A percentile compares a stretch with the other conserved stretches of the same genome.
Evolutionary conservation across 2,113 vertebrate species (phyloP).

Genomic region (Hemichromis elongatus): DNA sequence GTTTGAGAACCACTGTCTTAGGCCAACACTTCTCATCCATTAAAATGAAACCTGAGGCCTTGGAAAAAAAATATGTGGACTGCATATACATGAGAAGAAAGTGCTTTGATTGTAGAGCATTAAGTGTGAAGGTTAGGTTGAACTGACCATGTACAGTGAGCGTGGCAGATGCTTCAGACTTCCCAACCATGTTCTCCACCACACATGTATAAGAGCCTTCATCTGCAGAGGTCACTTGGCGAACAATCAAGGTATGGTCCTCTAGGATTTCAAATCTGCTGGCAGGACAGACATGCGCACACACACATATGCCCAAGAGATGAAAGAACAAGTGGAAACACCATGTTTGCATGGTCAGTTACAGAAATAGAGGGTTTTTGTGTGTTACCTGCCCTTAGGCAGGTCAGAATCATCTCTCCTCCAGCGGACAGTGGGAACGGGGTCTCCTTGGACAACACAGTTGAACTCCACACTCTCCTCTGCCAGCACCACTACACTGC

Average conservation of each 20-base stretch:
- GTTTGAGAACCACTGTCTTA: no score
- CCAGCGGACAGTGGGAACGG: constrained; percentile 90
- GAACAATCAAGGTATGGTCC: constrained; percentile 89
- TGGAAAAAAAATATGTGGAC: background rate
- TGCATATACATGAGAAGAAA: background rate
- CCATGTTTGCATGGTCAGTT: background rate
- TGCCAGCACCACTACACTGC: constrained; percentile 84
- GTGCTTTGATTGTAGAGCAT: background rate
- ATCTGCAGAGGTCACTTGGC: constrained; percentile 82
- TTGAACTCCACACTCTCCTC: constrained; percentile 89
- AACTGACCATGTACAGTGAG: constrained; percentile 88
- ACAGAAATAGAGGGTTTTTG: background rate
- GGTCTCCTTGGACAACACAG: constrained; percentile 89
- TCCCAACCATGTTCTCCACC: constrained; percentile 95
- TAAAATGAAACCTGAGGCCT: background rate
- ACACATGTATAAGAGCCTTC: constrained; percentile 92
- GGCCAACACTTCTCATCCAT: background rate
- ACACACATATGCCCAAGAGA: constrained; percentile 2
- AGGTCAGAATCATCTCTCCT: constrained; percentile 90
- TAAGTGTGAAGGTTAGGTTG: background rate
- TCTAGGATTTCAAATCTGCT: constrained; percentile 88
- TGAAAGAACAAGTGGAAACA: constrained; percentile 10
- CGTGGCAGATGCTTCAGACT: constrained; percentile 87
- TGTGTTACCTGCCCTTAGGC: constrained; percentile 84
- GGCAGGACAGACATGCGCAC: background rate